Conservation (phyloP, 1,140 invertebrate genomes). For the Lasioglossum baleicum region DNA sequence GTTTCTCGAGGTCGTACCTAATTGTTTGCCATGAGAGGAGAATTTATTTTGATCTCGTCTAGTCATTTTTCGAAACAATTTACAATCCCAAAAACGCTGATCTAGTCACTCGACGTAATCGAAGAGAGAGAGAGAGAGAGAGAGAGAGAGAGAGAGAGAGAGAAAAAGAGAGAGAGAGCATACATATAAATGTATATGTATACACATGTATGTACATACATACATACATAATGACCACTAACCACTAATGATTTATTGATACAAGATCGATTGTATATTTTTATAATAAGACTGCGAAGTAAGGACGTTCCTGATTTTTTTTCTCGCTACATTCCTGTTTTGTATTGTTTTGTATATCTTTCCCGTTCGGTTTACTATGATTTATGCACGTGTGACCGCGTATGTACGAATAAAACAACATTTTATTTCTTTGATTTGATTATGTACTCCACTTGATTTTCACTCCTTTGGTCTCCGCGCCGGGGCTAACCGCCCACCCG, state of each 20-base stretch:
- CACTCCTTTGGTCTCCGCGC: not conserved
- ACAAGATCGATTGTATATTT: conserved; percentile 53
- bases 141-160: not conserved
- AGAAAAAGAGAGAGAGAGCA: not conserved
- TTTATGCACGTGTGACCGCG: conserved; percentile 27
- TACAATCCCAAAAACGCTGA: conserved; percentile 64
- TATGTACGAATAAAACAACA: conserved; percentile 44
- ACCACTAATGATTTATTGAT: conserved; percentile 49
- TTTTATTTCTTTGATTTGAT: conserved; percentile 49
- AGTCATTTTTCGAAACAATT: conserved; percentile 70
- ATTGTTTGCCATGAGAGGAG: conserved; percentile 38
- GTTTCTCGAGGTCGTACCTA: conserved; percentile 51
- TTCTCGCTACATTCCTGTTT: conserved; percentile 36
- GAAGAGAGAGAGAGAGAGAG: not conserved
- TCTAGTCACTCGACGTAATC: conserved; percentile 71
- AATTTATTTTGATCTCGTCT: conserved; percentile 59
- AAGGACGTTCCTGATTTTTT: conserved; percentile 40
- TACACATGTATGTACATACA: not conserved
- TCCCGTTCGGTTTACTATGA: not conserved
- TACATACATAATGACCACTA: not conserved
- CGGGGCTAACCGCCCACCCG: not conserved
- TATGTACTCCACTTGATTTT: not conserved
- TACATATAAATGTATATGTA: conserved; percentile 16
- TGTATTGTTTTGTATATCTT: conserved; percentile 25
- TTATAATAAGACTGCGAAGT: conserved; percentile 54